Evolutionary conservation across 2,888 invertebrate species (phyloP).

Genomic region (Heteropelma amictum): DNA sequence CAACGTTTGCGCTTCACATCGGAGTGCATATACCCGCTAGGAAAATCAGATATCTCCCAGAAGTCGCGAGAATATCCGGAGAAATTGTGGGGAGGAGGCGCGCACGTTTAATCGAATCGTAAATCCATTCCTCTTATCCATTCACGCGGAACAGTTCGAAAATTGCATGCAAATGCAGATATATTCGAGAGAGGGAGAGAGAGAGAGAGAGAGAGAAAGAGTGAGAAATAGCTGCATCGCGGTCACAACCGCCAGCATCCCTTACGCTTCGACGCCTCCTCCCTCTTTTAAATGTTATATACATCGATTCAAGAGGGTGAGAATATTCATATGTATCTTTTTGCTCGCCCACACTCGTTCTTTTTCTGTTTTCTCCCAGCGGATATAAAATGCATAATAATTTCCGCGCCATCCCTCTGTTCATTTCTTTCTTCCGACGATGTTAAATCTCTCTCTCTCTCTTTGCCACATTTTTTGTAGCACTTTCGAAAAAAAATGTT

Average conservation of each 20-base stretch:
- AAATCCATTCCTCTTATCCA: constrained; percentile 64
- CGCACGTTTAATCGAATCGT: constrained; percentile 67
- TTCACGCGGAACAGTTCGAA: constrained; percentile 63
- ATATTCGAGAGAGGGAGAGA: constrained; percentile 55
- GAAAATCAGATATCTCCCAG: constrained; percentile 54
- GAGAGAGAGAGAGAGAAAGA: not conserved
- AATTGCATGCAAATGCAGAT: constrained; percentile 69
- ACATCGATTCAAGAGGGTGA: not conserved
- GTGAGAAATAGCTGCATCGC: constrained; percentile 3
- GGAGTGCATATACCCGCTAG: constrained; percentile 16
- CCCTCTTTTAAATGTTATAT: constrained; percentile 11
- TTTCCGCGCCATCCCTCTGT: no score
- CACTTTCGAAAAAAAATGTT: no score
- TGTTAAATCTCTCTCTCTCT: no score
- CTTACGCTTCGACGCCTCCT: constrained; percentile 18
- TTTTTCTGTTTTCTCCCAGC: no score
- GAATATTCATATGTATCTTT: no score
- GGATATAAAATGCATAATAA: no score
- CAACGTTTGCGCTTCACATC: constrained; percentile 26
- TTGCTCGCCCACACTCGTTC: no score
- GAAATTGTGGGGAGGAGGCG: constrained; percentile 27
- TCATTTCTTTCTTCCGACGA: no score
- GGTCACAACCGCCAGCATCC: constrained; percentile 29
- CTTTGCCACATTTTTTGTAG: no score
- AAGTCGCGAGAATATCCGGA: constrained; percentile 52